phyloP scores from a whole-genome alignment of 2,797 vertebrate genomes.

The Emydoidea blandingii region DNA sequence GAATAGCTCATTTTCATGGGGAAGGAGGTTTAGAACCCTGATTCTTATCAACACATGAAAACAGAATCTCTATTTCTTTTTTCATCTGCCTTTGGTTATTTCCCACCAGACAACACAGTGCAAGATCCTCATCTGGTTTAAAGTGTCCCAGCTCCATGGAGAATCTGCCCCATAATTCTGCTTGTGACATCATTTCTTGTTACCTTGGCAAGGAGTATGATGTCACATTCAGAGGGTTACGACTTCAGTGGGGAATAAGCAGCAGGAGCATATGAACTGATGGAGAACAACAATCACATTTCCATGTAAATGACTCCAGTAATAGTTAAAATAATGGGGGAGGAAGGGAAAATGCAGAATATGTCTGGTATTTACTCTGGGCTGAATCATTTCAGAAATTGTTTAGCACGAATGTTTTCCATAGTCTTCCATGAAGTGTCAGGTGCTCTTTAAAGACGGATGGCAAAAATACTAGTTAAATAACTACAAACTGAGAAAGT shows the following conservation, averaged over 20 bases:
- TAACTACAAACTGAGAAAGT: constrained; percentile 80
- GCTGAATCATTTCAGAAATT: constrained; percentile 68
- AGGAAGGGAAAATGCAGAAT: constrained; percentile 35
- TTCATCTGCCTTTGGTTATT: constrained; percentile 29
- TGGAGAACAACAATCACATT: constrained; percentile 28
- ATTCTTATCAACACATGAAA: constrained; percentile 4
- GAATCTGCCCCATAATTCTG: not conserved
- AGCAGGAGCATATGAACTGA: constrained; percentile 34
- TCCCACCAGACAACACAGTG: not conserved
- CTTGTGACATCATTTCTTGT: constrained; percentile 33
- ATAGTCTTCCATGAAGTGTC: constrained; percentile 66
- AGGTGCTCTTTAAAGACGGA: constrained; percentile 72
- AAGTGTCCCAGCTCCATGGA: not conserved
- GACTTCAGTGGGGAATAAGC: constrained; percentile 13
- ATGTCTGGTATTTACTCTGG: not conserved
- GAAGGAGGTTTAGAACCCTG: not conserved
- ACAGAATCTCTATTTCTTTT: not conserved
- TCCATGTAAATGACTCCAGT: constrained; percentile 41
- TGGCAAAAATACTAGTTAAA: constrained; percentile 79
- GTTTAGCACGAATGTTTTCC: constrained; percentile 48
- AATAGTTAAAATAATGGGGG: not conserved
- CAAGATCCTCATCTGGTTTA: not conserved
- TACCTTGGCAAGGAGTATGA: constrained; percentile 24
- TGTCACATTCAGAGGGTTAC: constrained; percentile 34
- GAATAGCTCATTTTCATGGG: not conserved